A percentile compares a stretch with the other conserved stretches of the same genome.
Conservation (phyloP, 2,888 invertebrate genomes). For the Pollenia griseotomentosa region DNA sequence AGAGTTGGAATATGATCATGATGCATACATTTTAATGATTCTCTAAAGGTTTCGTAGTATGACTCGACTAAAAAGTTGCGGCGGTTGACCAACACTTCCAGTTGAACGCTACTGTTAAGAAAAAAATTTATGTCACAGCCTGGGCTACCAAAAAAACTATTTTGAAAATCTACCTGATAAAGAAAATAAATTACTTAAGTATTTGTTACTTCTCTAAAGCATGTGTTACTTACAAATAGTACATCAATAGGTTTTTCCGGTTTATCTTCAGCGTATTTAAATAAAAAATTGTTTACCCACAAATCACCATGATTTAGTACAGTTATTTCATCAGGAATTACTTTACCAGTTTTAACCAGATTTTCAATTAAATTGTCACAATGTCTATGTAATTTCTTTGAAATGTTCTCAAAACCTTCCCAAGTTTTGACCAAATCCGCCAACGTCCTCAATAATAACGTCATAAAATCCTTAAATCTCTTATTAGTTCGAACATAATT, state of each 20-base stretch:
- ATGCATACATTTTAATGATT: slow-evolving; percentile 78
- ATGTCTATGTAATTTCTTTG: slow-evolving; percentile 82
- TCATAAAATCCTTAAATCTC: slow-evolving; percentile 81
- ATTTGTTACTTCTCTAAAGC: not conserved
- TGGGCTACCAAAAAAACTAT: slow-evolving; percentile 83
- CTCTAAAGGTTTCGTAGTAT: slow-evolving; percentile 80
- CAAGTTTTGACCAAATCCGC: slow-evolving; percentile 83
- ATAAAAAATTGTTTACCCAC: slow-evolving; percentile 86
- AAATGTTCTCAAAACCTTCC: slow-evolving; percentile 84
- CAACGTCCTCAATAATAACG: slow-evolving; percentile 79
- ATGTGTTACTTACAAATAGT: slow-evolving; percentile 82
- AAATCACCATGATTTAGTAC: slow-evolving; percentile 86
- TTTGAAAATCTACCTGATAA: slow-evolving; percentile 82
- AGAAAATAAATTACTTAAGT: not conserved
- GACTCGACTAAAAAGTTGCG: slow-evolving; percentile 80
- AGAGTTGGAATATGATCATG: slow-evolving; percentile 78
- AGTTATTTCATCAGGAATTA: slow-evolving; percentile 81
- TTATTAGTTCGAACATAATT: slow-evolving; percentile 80
- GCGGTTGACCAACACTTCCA: slow-evolving; percentile 80
- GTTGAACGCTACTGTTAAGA: slow-evolving; percentile 82
- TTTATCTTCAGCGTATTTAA: slow-evolving; percentile 83
- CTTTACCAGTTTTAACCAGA: slow-evolving; percentile 80
- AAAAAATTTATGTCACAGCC: slow-evolving; percentile 84
- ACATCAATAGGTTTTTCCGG: slow-evolving; percentile 83
- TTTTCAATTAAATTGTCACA: slow-evolving; percentile 81